Evolutionary conservation across 2,113 vertebrate genomes (phyloP).

Genomic region (Aphelocoma coerulescens): DNA sequence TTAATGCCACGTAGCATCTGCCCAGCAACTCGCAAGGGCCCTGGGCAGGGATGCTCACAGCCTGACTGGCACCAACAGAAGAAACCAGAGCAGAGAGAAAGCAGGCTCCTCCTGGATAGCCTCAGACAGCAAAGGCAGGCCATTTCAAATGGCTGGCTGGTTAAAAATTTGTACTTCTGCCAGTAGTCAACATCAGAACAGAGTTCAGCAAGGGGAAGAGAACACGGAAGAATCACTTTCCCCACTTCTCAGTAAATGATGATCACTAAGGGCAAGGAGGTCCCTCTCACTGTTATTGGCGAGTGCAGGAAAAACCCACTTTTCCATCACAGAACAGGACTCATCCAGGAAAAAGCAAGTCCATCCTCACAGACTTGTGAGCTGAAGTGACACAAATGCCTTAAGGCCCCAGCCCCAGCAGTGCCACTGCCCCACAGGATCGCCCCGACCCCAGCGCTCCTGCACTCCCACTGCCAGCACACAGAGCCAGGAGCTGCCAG

Average conservation of each 20-base stretch:
- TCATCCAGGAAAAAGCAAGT: not conserved
- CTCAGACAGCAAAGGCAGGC: not conserved
- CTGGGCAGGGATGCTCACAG: not conserved
- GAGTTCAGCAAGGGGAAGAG: not conserved
- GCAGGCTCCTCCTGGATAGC: not conserved
- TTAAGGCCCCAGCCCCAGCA: not conserved
- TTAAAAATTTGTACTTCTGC: not conserved
- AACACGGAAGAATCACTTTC: not conserved
- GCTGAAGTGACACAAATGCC: not conserved
- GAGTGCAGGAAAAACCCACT: not conserved
- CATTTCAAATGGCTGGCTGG: not conserved
- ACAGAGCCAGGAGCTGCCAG: not conserved
- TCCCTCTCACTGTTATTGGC: not conserved
- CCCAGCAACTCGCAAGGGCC: not conserved
- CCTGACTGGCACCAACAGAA: not conserved
- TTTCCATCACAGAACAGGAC: not conserved
- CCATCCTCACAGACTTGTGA: not conserved
- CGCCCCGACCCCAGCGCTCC: not conserved
- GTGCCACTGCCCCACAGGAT: not conserved
- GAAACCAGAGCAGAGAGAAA: not conserved
- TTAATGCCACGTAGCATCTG: fast-evolving
- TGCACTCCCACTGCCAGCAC: fast-evolving
- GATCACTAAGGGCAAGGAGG: not conserved
- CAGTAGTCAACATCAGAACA: not conserved
- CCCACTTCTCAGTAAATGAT: not conserved